Conservation (phyloP, 2,113 vertebrate genomes). For the Leptobrachium ailaonicum region DNA sequence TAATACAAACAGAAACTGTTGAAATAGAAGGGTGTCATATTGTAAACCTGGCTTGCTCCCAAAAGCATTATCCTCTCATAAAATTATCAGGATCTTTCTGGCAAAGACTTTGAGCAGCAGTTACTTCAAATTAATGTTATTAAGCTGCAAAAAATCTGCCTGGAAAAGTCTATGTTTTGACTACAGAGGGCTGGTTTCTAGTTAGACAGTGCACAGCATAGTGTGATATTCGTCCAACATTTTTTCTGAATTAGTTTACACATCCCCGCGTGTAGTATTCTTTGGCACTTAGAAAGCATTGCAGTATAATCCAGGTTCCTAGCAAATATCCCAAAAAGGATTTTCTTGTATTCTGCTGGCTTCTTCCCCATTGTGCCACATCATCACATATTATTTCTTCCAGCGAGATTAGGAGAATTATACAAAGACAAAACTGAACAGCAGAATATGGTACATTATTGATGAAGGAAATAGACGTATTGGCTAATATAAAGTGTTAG, state of each 20-base stretch:
- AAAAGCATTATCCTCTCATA: slow-evolving; percentile 50
- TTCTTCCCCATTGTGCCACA: slow-evolving; percentile 52
- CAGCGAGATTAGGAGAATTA: not conserved
- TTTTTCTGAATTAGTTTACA: slow-evolving; percentile 56
- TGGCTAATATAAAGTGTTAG: too few relatives aligned
- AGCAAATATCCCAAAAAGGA: slow-evolving; percentile 55
- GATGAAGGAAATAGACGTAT: too few relatives aligned
- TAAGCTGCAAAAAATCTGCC: slow-evolving; percentile 65
- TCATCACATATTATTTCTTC: not conserved
- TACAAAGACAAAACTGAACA: not conserved
- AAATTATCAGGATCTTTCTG: slow-evolving; percentile 48
- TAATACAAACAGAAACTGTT: slow-evolving; percentile 28
- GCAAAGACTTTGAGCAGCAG: slow-evolving; percentile 43
- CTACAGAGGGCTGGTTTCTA: slow-evolving; percentile 56
- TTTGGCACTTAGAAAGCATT: slow-evolving; percentile 60
- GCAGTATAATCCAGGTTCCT: slow-evolving; percentile 56
- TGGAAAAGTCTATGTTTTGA: slow-evolving; percentile 53
- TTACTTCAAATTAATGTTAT: slow-evolving; percentile 67
- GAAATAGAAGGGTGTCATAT: slow-evolving; percentile 42
- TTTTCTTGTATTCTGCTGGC: slow-evolving; percentile 48
- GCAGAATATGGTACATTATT: too few relatives aligned
- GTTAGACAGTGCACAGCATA: slow-evolving; percentile 57
- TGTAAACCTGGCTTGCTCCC: slow-evolving; percentile 36
- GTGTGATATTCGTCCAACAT: slow-evolving; percentile 56
- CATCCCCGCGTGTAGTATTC: slow-evolving; percentile 61